Evolutionary conservation across 1,140 invertebrate species (phyloP).

Genomic region (Halotydeus destructor): DNA sequence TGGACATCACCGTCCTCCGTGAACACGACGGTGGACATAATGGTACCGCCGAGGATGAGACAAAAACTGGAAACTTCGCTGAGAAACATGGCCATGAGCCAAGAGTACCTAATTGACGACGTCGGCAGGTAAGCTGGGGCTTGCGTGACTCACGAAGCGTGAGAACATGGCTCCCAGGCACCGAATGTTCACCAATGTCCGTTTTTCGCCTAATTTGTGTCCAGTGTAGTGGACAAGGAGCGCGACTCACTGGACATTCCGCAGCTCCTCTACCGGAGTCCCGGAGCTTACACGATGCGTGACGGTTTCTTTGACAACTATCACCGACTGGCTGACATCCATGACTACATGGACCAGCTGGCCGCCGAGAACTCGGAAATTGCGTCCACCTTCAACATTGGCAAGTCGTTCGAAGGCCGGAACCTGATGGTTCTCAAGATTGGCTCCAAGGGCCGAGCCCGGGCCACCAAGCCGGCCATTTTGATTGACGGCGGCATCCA

Average conservation of each 20-base stretch:
- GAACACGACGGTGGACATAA: conserved; percentile 41
- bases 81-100: neutral
- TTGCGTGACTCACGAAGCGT: too few relatives aligned
- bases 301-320: conserved; percentile 21
- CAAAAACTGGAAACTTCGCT: conserved; percentile 23
- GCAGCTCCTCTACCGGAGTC: neutral
- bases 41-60: conserved; percentile 40
- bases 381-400: conserved; percentile 20
- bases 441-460: conserved; percentile 12
- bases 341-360: neutral
- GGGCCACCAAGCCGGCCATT: conserved; percentile 28
- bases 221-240: neutral
- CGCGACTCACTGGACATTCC: neutral
- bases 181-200: too few relatives aligned
- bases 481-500: conserved; percentile 48
- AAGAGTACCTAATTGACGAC: neutral
- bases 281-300: neutral
- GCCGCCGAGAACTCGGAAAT: neutral
- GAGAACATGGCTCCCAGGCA: too few relatives aligned
- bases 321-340: conserved; percentile 5
- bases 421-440: conserved; percentile 8
- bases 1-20: conserved; percentile 28
- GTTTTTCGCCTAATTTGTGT: neutral
- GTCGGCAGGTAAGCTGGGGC: neutral
- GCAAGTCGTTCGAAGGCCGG: conserved; percentile 25